Conservation (phyloP, 1,140 invertebrate genomes). For the Phymorhynchus buccinoides region DNA sequence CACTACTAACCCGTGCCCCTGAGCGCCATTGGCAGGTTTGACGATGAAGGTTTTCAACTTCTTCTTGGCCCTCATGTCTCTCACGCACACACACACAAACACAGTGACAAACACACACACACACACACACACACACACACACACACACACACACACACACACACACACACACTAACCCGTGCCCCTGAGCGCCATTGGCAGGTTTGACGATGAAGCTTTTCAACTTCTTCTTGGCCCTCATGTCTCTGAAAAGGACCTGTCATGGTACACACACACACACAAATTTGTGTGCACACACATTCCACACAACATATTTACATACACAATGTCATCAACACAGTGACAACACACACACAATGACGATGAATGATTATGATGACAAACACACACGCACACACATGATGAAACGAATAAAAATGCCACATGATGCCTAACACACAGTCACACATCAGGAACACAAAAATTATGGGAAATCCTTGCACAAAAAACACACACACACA, state of each 20-base stretch:
- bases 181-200: slow-evolving; percentile 73
- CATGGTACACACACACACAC: neutral
- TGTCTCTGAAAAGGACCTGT: too few relatives aligned
- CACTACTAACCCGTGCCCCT: slow-evolving; percentile 74
- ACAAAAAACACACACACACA: neutral
- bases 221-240: slow-evolving; percentile 69
- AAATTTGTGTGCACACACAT: too few relatives aligned
- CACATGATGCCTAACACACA: too few relatives aligned
- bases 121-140: neutral
- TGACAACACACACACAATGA: too few relatives aligned
- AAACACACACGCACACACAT: too few relatives aligned
- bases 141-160: slow-evolving; percentile 12
- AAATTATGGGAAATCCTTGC: neutral
- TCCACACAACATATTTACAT: too few relatives aligned
- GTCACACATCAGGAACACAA: neutral
- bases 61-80: slow-evolving; percentile 57
- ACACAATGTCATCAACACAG: too few relatives aligned
- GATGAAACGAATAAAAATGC: too few relatives aligned
- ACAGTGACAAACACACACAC: neutral
- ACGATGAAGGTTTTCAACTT: slow-evolving; percentile 71
- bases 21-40: slow-evolving; percentile 73
- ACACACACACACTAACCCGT: slow-evolving; percentile 65
- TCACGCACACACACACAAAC: neutral
- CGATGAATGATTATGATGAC: too few relatives aligned
- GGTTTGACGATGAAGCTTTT: slow-evolving; percentile 73